A percentile compares a stretch with the other conserved stretches of the same genome.
phyloP scores from a whole-genome alignment of 2,888 invertebrate species.

The Drymonia ruficornis region DNA sequence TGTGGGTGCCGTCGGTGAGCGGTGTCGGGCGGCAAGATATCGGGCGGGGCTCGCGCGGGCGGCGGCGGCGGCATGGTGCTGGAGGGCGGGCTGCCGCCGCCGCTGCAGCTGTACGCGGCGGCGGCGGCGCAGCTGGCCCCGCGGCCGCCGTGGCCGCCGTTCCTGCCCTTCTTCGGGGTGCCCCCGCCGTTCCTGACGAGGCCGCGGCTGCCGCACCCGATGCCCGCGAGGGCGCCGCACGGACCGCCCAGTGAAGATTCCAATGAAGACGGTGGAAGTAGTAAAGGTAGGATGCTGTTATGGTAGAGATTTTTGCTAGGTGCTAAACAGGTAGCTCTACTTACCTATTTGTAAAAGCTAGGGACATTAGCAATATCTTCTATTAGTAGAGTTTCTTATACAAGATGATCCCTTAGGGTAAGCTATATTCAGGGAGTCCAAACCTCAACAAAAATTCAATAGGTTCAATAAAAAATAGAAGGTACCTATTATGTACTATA shows the following conservation, averaged over 20 bases:
- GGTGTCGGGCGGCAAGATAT: slow-evolving; percentile 65
- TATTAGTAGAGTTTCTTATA: too few species aligned
- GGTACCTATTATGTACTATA: too few species aligned
- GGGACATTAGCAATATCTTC: too few species aligned
- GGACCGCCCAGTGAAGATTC: slow-evolving; percentile 84
- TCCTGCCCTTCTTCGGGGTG: slow-evolving; percentile 85
- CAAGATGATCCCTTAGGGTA: too few species aligned
- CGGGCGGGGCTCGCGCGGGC: slow-evolving; percentile 55
- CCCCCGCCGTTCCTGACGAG: slow-evolving; percentile 84
- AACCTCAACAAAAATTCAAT: too few species aligned
- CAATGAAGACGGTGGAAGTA: slow-evolving; percentile 81
- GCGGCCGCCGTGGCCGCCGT: slow-evolving; percentile 86
- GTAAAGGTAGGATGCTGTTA: slow-evolving; percentile 66
- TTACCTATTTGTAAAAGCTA: too few species aligned
- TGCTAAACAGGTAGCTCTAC: too few species aligned
- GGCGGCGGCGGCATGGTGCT: slow-evolving; percentile 85
- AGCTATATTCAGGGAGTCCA: too few species aligned
- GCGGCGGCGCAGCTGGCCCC: slow-evolving; percentile 86
- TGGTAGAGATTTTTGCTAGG: too few species aligned
- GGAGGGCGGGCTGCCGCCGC: slow-evolving; percentile 88
- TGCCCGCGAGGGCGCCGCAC: slow-evolving; percentile 73
- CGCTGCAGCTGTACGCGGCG: slow-evolving; percentile 88
- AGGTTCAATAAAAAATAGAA: too few species aligned
- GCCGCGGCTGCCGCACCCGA: slow-evolving; percentile 70
- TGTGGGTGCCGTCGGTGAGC: slow-evolving; percentile 37